Conservation (phyloP, 64 coral and sea anemone genomes). For the Dendrophyllia cribrosa region DNA sequence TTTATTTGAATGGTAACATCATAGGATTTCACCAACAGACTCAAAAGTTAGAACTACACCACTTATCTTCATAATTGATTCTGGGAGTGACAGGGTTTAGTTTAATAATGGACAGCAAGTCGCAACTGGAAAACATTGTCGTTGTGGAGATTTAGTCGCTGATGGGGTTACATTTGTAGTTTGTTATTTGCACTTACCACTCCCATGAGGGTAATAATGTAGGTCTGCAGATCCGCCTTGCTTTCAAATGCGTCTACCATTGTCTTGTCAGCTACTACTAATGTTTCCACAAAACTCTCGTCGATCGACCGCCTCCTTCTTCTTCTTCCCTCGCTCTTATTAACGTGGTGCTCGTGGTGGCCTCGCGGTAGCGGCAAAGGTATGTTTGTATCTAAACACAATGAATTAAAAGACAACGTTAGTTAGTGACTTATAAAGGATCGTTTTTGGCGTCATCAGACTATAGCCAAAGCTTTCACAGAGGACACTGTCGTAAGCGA, state of each 20-base stretch:
- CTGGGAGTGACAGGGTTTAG: too few relatives aligned
- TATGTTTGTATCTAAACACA: slow-evolving; percentile 25
- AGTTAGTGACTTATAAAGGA: background rate
- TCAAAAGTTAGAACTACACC: too few relatives aligned
- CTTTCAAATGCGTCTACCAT: slow-evolving; percentile 86
- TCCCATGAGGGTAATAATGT: slow-evolving; percentile 86
- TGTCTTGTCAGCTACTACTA: slow-evolving; percentile 78
- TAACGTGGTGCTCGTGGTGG: background rate
- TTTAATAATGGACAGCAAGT: too few relatives aligned
- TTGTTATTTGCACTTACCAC: slow-evolving; percentile 63
- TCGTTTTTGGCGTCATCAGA: background rate
- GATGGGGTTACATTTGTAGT: too few relatives aligned
- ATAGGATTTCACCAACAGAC: too few relatives aligned
- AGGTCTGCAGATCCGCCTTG: slow-evolving; percentile 88
- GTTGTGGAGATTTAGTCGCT: too few relatives aligned
- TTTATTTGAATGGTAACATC: too few relatives aligned
- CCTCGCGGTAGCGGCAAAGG: background rate
- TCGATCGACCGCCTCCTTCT: slow-evolving; percentile 65
- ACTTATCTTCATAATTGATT: too few relatives aligned
- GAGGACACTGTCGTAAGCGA: too few relatives aligned
- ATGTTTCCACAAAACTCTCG: slow-evolving; percentile 77
- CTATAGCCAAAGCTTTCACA: background rate
- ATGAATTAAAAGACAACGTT: background rate
- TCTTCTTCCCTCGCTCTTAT: background rate
- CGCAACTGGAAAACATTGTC: too few relatives aligned